These are phyloP conservation scores for Pseudeuparius sepicola DNA, from an alignment of 2,888 invertebrate genomes.

Conservation along the genomic window DNA sequence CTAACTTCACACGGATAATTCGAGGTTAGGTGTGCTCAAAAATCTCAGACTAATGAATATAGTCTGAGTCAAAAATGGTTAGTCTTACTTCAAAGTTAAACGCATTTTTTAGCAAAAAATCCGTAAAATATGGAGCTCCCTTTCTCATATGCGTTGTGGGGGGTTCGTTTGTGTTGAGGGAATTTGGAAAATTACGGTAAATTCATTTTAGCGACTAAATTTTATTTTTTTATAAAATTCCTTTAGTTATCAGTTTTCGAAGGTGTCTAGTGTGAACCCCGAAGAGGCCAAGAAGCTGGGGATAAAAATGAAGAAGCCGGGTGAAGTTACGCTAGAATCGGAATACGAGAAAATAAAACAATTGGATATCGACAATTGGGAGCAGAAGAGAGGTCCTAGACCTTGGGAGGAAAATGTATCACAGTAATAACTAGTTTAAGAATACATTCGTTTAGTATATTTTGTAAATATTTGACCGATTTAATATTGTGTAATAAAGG, in stretches of 20 bases:
- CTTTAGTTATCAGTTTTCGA: conserved; percentile 46
- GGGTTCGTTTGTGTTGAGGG: conserved; percentile 65
- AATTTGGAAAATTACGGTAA: conserved; percentile 66
- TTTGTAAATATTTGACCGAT: too few species aligned
- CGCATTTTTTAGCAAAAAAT: conserved; percentile 30
- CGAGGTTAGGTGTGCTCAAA: not conserved
- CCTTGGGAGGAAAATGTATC: conserved; percentile 62
- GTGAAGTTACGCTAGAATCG: conserved; percentile 61
- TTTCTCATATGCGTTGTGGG: conserved; percentile 63
- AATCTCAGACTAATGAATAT: too few species aligned
- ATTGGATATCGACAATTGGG: conserved; percentile 73
- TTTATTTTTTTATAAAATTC: too few species aligned
- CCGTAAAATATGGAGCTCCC: conserved; percentile 56
- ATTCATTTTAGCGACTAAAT: conserved; percentile 9
- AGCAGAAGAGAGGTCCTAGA: conserved; percentile 73
- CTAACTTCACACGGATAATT: too few species aligned
- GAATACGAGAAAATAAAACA: conserved; percentile 64
- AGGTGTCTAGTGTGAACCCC: conserved; percentile 45
- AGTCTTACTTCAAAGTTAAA: conserved; percentile 1
- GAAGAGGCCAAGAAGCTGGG: conserved; percentile 60
- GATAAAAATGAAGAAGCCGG: conserved; percentile 52
- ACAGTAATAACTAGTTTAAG: conserved; percentile 8
- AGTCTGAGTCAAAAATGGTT: conserved; percentile 7
- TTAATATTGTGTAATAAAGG: too few species aligned
- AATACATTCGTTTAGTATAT: too few species aligned